Percentiles rank a stretch among this genome's conserved stretches.
Evolutionary conservation across 1,140 invertebrate genomes (phyloP).

Genomic region (Panulirus ornatus): DNA sequence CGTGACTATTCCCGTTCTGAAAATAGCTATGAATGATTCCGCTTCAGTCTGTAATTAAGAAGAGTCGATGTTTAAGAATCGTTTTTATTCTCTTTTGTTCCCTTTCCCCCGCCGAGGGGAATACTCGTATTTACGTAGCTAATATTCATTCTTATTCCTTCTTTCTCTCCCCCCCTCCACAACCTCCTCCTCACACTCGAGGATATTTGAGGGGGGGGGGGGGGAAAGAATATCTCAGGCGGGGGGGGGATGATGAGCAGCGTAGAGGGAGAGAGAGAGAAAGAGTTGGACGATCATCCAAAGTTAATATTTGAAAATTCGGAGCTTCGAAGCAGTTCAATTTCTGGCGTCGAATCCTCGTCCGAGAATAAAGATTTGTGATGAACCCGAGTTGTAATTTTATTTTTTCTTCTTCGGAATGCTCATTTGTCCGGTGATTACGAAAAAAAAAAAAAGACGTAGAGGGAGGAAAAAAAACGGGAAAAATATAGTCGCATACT

Average conservation of each 20-base stretch:
- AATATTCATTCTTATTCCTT: slow-evolving; percentile 1
- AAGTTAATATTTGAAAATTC: too few relatives aligned
- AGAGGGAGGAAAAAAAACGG: too few relatives aligned
- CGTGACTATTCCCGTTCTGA: slow-evolving; percentile 13
- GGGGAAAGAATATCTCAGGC: background rate
- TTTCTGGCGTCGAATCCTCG: too few relatives aligned
- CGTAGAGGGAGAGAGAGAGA: background rate
- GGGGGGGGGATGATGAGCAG: background rate
- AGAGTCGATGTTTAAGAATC: slow-evolving; percentile 34
- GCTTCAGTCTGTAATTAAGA: slow-evolving; percentile 53
- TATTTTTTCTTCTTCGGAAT: too few relatives aligned
- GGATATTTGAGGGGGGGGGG: background rate
- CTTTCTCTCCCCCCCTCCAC: background rate
- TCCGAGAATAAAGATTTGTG: too few relatives aligned
- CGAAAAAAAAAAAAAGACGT: too few relatives aligned
- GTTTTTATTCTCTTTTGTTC: slow-evolving; percentile 20
- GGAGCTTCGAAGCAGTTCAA: too few relatives aligned
- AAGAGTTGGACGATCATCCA: too few relatives aligned
- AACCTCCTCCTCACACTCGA: too few relatives aligned
- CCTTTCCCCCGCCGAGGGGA: background rate
- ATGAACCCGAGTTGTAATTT: too few relatives aligned
- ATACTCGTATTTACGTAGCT: background rate
- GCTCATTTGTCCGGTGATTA: too few relatives aligned
- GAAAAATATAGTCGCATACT: too few relatives aligned
- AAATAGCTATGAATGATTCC: slow-evolving; percentile 47